These are phyloP conservation scores for Sebastes kiyomatsui DNA, from an alignment of 2,797 vertebrate genomes.

Conservation along the genomic window DNA sequence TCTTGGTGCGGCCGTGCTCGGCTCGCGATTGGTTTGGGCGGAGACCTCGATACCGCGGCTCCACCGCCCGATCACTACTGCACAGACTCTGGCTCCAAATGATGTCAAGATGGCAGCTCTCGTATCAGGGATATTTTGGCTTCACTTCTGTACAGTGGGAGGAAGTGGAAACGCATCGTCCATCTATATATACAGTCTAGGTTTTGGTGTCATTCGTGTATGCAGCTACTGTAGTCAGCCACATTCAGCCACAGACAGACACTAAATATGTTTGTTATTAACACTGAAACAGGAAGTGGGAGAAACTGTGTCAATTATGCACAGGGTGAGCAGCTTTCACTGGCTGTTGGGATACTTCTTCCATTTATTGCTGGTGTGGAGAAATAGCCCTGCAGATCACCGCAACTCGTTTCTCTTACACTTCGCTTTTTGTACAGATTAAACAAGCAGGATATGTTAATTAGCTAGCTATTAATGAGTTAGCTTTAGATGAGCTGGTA, in stretches of 20 bases:
- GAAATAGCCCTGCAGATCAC: not conserved
- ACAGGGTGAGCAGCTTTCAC: not conserved
- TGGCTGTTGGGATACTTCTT: not conserved
- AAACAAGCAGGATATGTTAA: no score
- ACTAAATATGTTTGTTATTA: not conserved
- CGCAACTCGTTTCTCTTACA: not conserved
- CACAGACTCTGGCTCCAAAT: no score
- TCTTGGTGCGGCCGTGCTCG: no score
- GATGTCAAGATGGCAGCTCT: no score
- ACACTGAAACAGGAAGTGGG: not conserved
- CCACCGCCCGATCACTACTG: no score
- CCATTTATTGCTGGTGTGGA: not conserved
- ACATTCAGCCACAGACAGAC: not conserved
- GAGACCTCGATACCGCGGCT: accelerated
- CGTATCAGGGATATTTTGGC: no score
- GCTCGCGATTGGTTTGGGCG: no score
- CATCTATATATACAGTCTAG: no score
- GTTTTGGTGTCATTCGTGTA: not conserved
- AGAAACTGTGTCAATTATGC: not conserved
- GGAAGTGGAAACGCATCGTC: no score
- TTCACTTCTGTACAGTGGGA: no score
- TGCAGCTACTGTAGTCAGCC: not conserved
- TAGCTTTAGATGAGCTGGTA: no score
- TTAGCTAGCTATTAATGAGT: no score
- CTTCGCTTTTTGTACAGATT: not conserved